These are phyloP conservation scores for Clarias pachynema DNA, from an alignment of 2,797 vertebrate genomes.

Conservation along the genomic window DNA sequence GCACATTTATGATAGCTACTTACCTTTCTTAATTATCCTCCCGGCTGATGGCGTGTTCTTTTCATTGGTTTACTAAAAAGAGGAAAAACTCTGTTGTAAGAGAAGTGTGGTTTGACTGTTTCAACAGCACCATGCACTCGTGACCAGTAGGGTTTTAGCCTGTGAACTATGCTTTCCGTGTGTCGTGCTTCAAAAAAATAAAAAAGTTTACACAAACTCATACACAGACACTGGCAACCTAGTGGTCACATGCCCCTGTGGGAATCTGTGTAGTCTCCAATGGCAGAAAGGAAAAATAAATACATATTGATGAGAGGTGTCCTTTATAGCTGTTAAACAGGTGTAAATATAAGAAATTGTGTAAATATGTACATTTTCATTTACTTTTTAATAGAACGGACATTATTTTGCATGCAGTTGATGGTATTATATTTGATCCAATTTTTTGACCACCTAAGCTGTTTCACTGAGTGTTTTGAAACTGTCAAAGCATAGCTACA, in stretches of 20 bases:
- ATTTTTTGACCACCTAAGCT: background rate
- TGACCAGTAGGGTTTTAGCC: conserved; percentile 61
- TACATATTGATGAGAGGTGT: conserved; percentile 3
- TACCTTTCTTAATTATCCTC: background rate
- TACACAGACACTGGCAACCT: conserved; percentile 17
- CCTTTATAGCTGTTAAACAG: background rate
- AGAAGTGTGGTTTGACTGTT: conserved; percentile 67
- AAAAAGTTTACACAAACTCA: conserved; percentile 34
- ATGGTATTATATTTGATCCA: background rate
- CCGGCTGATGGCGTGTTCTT: background rate
- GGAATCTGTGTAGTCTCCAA: conserved; percentile 61
- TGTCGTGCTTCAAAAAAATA: conserved; percentile 53
- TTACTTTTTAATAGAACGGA: background rate
- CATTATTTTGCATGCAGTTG: background rate
- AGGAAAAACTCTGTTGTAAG: conserved; percentile 59
- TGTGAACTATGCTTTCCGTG: conserved; percentile 58
- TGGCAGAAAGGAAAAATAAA: conserved; percentile 69
- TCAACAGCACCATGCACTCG: conserved; percentile 72
- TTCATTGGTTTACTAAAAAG: conserved; percentile 40
- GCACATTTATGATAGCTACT: background rate
- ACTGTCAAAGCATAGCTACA: background rate
- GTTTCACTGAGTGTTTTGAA: background rate
- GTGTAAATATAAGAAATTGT: background rate
- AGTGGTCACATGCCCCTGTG: conserved; percentile 35
- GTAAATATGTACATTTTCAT: background rate